These are phyloP conservation scores for Linurgus olivaceus DNA, from an alignment of 2,797 vertebrate genomes.

Conservation along the genomic window DNA sequence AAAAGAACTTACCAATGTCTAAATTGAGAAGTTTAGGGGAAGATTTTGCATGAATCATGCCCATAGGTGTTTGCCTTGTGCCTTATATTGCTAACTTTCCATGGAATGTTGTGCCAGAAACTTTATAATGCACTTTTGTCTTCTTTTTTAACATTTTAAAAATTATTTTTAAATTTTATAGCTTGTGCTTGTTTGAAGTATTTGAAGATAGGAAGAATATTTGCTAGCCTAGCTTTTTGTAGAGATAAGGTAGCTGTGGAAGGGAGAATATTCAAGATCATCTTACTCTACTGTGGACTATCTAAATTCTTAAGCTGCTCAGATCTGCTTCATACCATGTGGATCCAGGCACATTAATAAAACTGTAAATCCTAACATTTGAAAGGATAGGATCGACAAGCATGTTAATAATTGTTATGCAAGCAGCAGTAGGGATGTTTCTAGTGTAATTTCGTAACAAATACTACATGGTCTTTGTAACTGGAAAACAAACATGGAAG, in stretches of 20 bases:
- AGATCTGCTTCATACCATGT: not conserved
- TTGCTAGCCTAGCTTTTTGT: not conserved
- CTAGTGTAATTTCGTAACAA: not conserved
- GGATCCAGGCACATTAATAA: not conserved
- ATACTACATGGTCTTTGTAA: not conserved
- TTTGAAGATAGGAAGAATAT: not conserved
- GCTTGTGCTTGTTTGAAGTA: not conserved
- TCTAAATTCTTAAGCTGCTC: not conserved
- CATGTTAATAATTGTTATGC: not conserved
- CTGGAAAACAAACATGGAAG: not conserved
- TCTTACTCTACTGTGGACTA: not conserved
- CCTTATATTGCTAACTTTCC: not conserved
- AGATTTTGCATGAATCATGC: not conserved
- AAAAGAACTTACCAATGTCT: not conserved
- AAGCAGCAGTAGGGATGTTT: not conserved
- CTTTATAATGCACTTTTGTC: not conserved
- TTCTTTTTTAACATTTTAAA: fast-evolving
- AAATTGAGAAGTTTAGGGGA: not conserved
- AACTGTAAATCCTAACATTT: not conserved
- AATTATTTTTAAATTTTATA: too few species aligned
- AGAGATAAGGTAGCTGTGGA: not conserved
- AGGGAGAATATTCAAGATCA: not conserved
- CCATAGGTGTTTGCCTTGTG: not conserved
- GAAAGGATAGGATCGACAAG: not conserved
- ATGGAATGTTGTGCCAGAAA: not conserved